Evolutionary conservation across 2,113 vertebrate species (phyloP), one percentile per base, ranked within the genome.

Genomic region (Seriola aureovittata): DNA sequence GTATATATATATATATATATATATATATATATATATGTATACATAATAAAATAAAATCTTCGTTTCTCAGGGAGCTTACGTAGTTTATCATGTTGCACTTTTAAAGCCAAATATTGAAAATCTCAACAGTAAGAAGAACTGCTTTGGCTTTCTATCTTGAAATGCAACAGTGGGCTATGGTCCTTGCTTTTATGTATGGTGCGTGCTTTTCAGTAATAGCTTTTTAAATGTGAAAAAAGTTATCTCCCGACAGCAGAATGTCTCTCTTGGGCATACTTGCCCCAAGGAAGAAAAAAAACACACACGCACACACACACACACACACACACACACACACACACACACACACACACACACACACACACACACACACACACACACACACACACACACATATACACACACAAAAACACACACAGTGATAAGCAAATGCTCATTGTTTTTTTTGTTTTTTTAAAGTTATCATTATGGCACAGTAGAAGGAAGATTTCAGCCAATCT

Each of bases 171-270:
- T 9, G 25, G 21, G 48, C 64, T 59, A 54, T 54, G 71, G 64
- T 78, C 71, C 64, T 67, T 50, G 52, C 60, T 23, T 85, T 84
- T 73, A 73, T 77, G 40, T 63, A 9, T n/a, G 36, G 44, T 70
- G 58, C 38, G 38, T 36, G 62, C 8, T 71, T 69, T 81, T 82
- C 68, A 57, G 40, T 71, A 84, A 81, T 52, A 29, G 42, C 40
- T 65, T 82, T 80, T 80, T 44, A 65, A 60, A 70, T 68, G 68
- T 70, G 57, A 82, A 70, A 79, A 16, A 85, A 74, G 63, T 82
- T 75, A 78, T 82, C 75, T 75, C 58, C 70, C 50, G 50, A 38
- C 46, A 58, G 42, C 82, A 80, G 70, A 75, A 60, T 29, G 23
- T 75, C 40, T 76, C 71, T 80, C 71, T 67, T n/a, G 29, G 59